phyloP scores from a whole-genome alignment of 1,140 invertebrate genomes.

The Drosophila auraria region DNA sequence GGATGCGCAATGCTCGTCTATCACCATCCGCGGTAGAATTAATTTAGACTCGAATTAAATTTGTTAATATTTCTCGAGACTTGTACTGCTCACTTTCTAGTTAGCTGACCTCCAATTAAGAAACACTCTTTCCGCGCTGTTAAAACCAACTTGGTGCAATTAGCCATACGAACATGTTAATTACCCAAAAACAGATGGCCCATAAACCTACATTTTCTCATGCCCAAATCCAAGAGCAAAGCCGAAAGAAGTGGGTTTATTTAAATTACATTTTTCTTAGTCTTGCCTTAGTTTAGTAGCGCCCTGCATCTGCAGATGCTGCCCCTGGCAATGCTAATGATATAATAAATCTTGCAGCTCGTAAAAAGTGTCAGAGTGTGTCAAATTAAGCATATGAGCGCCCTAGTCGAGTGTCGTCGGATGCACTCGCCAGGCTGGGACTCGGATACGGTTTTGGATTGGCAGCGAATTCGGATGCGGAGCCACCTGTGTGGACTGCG shows the following conservation, averaged over 20 bases:
- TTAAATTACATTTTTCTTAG: constrained; percentile 59
- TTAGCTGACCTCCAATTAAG: constrained; percentile 12
- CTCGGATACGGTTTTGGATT: background rate
- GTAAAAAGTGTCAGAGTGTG: constrained; percentile 65
- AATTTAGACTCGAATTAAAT: background rate
- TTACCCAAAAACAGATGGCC: constrained; percentile 61
- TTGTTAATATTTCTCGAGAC: background rate
- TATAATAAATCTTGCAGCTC: constrained; percentile 71
- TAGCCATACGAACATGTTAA: constrained; percentile 73
- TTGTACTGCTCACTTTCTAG: constrained; percentile 33
- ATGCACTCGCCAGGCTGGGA: constrained; percentile 19
- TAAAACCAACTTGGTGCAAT: constrained; percentile 53
- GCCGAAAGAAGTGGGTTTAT: constrained; percentile 53
- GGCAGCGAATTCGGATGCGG: background rate
- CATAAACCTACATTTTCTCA: constrained; percentile 70
- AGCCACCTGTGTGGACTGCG: constrained; percentile 32
- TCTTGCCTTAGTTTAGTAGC: constrained; percentile 21
- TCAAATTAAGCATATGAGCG: constrained; percentile 64
- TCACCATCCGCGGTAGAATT: background rate
- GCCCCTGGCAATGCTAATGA: constrained; percentile 63
- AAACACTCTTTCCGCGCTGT: background rate
- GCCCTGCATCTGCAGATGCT: constrained; percentile 16
- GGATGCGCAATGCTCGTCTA: background rate
- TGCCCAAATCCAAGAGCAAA: constrained; percentile 44
- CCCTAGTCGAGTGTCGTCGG: constrained; percentile 10